These are phyloP conservation scores for Saturnia pavonia DNA, from an alignment of 2,888 invertebrate genomes.

Conservation along the genomic window DNA sequence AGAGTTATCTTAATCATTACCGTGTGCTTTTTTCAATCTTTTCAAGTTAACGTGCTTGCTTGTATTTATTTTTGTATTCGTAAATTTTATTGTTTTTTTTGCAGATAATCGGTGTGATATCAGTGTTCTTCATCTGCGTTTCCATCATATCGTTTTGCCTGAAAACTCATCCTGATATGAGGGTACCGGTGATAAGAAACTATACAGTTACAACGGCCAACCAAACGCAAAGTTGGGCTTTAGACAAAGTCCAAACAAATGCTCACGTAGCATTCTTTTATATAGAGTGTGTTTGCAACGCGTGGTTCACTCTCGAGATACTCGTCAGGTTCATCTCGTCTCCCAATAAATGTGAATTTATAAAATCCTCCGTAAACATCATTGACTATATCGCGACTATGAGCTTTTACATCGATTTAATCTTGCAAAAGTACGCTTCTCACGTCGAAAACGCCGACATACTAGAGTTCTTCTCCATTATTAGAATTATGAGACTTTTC, in stretches of 20 bases:
- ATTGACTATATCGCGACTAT: constrained; percentile 99
- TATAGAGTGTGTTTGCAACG: constrained; percentile 98
- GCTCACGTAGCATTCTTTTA: constrained; percentile 99
- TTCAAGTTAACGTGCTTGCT: no score
- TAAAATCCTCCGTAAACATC: constrained; percentile 98
- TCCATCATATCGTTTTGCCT: constrained; percentile 99
- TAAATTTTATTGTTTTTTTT: constrained; percentile 52
- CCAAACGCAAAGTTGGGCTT: constrained; percentile 89
- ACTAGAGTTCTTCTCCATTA: constrained; percentile 98
- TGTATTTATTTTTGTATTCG: neutral
- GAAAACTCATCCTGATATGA: constrained; percentile 99
- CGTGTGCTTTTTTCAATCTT: neutral
- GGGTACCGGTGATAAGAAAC: constrained; percentile 93
- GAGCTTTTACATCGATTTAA: constrained; percentile 98
- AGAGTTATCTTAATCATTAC: neutral
- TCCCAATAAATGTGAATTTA: constrained; percentile 96
- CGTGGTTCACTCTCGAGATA: constrained; percentile 99
- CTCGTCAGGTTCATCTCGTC: constrained; percentile 95
- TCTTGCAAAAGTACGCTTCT: constrained; percentile 93
- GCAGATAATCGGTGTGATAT: constrained; percentile 98
- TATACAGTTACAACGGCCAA: constrained; percentile 89
- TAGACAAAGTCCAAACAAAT: constrained; percentile 96
- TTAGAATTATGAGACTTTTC: constrained; percentile 98
- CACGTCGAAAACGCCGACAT: constrained; percentile 97
- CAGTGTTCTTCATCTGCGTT: constrained; percentile 99